Percentiles rank a stretch among this genome's conserved stretches.
phyloP scores from a whole-genome alignment of 2,797 vertebrate species.

The Cephalopachus bancanus region DNA sequence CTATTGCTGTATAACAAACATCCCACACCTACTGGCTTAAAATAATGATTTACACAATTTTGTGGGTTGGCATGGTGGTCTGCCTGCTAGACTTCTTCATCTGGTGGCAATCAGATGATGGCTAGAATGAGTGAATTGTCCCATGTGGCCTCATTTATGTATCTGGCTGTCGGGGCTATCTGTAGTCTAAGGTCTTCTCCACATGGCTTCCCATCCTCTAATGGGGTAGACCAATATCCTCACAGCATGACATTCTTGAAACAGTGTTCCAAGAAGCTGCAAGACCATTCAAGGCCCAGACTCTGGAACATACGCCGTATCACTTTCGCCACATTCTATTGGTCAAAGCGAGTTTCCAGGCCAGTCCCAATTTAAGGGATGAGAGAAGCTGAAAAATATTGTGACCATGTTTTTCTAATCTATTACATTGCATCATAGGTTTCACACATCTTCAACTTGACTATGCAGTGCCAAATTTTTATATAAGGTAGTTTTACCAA shows the following conservation, averaged over 20 bases:
- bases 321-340: background rate
- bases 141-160: background rate
- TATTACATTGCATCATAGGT: background rate
- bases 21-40: constrained; percentile 30
- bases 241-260: background rate
- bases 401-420: background rate
- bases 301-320: background rate
- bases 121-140: background rate
- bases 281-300: background rate
- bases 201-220: background rate
- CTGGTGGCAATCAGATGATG: background rate
- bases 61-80: background rate
- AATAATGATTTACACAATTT: constrained; percentile 11
- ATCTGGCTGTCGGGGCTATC: background rate
- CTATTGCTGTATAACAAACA: background rate
- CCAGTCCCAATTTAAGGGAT: background rate
- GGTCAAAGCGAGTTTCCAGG: background rate
- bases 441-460: background rate
- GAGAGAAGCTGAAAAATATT: background rate
- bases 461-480: background rate
- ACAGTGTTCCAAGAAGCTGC: background rate
- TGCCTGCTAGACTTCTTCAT: background rate
- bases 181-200: background rate
- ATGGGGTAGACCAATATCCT: background rate
- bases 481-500: constrained; percentile 38